Evolutionary conservation across 2,888 invertebrate species (phyloP), one percentile per base, ranked within the genome.

Genomic region (Himalopsyche anomala): DNA sequence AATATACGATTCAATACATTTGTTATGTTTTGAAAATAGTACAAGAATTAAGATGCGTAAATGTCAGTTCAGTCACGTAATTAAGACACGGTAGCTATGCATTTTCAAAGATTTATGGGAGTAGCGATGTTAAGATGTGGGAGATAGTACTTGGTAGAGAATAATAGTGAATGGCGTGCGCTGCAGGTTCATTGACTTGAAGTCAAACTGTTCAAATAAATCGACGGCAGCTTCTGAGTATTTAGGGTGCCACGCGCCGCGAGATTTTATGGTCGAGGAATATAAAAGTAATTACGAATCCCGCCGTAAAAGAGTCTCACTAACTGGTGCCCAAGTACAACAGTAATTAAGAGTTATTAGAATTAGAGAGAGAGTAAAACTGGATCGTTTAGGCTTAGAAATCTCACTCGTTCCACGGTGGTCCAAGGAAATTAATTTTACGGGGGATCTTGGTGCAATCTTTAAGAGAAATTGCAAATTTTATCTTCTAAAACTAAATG

Each of bases 131-230:
- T 51, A 15, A 51, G 51, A 51, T 51, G 51, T 84, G 80, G 54
- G 80, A 51, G 51, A 51, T 51, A 51, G 15, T 51, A 51, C 74
- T 74, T 17, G 19, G 74, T 19, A 74, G 74, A 36, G 38, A 38
- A 19, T 19, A 69, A 36, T 69, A 74, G 38, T 15, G 79, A 79
- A 51, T 15, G 51, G 51, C 51, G 12, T 54, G 28, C 81, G 51
- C 81, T 85, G 83, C 80, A 79, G 69, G 87, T 87, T 87, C 87
- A 56, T 87, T 87, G 87, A 87, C 87, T 84, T 51, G 42, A 51
- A 38, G 74, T 74, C 74, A 36, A 36, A 74, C 38, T 74, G 74
- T 74, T 38, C 74, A 74, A 74, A 74, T 74, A 74, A 74, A 74
- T 74, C 74, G 74, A 74, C 74, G 36, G 74, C 36, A 74, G 74